Evolutionary conservation across 2,113 vertebrate genomes (phyloP).

Genomic region (Sigmodon hispidus): DNA sequence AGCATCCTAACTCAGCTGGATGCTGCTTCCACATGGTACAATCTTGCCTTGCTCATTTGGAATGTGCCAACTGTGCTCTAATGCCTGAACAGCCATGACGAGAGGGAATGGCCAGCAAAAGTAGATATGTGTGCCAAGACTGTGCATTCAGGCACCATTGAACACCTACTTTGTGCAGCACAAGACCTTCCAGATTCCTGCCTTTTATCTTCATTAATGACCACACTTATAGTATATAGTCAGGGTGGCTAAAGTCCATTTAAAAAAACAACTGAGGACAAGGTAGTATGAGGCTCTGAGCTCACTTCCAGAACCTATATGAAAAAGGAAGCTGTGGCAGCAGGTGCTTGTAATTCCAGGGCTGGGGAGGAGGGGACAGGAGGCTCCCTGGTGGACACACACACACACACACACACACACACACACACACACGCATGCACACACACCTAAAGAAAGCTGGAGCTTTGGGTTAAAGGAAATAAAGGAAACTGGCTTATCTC

Average conservation of each 20-base stretch:
- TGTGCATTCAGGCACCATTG: accelerated
- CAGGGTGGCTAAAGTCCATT: accelerated
- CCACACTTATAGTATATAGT: accelerated
- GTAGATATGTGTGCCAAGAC: accelerated
- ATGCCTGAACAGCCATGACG: no score
- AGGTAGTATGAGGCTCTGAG: neutral
- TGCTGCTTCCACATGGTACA: neutral
- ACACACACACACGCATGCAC: neutral
- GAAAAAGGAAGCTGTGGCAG: neutral
- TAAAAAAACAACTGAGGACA: neutral
- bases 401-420: neutral
- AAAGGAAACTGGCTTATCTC: neutral
- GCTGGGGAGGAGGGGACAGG: neutral
- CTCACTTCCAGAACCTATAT: neutral
- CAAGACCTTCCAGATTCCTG: neutral
- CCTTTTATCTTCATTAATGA: neutral
- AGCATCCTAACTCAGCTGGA: accelerated
- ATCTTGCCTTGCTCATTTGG: accelerated
- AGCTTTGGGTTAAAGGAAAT: neutral
- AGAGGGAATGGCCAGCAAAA: neutral
- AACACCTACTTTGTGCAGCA: neutral
- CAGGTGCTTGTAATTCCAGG: neutral
- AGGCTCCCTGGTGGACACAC: neutral
- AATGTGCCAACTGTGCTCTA: accelerated
- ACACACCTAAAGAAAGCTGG: neutral